Evolutionary conservation across 2,113 vertebrate genomes (phyloP).

Genomic region (Formicarius rufipectus): DNA sequence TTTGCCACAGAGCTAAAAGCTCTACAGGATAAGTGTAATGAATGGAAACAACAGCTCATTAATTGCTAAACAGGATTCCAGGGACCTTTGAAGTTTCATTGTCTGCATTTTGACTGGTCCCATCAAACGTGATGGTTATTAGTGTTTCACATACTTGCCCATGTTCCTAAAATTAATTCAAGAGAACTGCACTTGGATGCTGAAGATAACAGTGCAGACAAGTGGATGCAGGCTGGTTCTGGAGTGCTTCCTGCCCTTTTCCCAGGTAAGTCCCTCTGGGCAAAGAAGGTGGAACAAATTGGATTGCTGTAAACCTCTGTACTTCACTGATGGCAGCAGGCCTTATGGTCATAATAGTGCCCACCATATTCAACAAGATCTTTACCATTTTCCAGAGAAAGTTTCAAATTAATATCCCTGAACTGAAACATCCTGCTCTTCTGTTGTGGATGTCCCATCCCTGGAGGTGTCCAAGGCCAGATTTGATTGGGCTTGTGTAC

Average conservation of each 20-base stretch:
- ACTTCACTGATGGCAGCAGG: not conserved
- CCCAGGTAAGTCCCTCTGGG: not conserved
- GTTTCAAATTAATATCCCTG: not conserved
- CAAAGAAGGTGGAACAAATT: not conserved
- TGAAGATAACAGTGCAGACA: not conserved
- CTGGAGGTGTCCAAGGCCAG: not conserved
- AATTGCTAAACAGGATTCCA: not conserved
- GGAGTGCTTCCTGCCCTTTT: not conserved
- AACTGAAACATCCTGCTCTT: not conserved
- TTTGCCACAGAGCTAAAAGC: not conserved
- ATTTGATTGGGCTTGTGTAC: rapidly evolving
- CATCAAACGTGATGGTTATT: not conserved
- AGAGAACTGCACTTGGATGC: not conserved
- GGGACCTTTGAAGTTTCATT: not conserved
- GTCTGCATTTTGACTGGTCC: not conserved
- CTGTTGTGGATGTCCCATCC: not conserved
- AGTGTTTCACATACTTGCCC: not conserved
- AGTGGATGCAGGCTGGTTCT: not conserved
- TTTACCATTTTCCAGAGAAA: not conserved
- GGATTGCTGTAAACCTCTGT: not conserved
- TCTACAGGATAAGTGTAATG: not conserved
- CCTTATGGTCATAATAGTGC: not conserved
- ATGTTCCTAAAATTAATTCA: not conserved
- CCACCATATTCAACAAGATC: not conserved
- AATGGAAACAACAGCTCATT: not conserved